Base-by-base conservation (phyloP, 35 echinoderm and acorn worm genomes). In the Anneissia japonica region DNA sequence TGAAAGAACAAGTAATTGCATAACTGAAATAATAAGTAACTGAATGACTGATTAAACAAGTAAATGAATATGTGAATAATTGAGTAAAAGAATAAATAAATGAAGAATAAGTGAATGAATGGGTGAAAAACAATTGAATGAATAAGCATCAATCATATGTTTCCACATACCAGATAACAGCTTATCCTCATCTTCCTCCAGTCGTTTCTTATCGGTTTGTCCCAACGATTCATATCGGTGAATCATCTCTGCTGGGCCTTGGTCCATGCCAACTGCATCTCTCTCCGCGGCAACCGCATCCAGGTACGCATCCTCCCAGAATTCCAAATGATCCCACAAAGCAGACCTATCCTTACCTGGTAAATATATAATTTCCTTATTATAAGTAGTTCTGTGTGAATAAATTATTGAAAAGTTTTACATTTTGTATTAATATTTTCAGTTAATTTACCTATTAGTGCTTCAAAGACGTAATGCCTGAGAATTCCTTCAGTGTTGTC, bases 181-280 rank as follows among this genome's bases (percentile, higher is more conserved):
- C 35, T 86, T 91, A 43, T 97, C 95, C 83, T 97, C 94, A 89
- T 97, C 95, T 84, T 90, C 88, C 73, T 97, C 91, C 5, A 97
- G 88, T 38, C 95, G 79, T 73, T 90, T 90, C 77, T 85, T 93
- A 31, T 97, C 95, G 33, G 74, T 84, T 76, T 88, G 75, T 33
- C 79, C 89, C 0, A 97, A 72, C 29, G 90, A 92, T 29, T 81
- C 85, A 83, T 97, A 97, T 81, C 94, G 88, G 34, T 93, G 83
- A 28, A 98, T 98, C 95, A 97, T 98, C 72, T 98, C 95, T 31
- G 96, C 89, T 64, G 96, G 96, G 74, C 96, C 96, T 79, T 99
- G 96, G 76, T 99, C 96, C 89, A 99, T 91, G 16, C 96, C 96
- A 1, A 99, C 96, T 72, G 96, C 96, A 88, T 99, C 96, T 39